phyloP scores from a whole-genome alignment of 2,797 vertebrate genomes.

The Girardinus metallicus region DNA sequence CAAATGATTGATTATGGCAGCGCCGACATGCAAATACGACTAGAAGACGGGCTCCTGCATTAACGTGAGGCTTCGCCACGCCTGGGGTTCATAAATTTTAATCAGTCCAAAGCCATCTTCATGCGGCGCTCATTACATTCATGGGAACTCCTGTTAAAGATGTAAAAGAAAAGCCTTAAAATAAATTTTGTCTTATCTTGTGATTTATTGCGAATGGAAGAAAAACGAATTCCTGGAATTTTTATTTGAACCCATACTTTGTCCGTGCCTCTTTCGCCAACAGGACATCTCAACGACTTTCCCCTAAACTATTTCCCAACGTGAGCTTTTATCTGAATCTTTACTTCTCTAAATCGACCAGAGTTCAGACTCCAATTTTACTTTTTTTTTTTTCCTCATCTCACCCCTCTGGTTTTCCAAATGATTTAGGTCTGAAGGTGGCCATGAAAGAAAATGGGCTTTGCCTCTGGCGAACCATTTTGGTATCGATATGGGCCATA shows the following conservation, averaged over 20 bases:
- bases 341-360: background rate
- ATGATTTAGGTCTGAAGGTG: background rate
- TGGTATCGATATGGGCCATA: background rate
- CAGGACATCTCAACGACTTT: background rate
- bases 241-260: background rate
- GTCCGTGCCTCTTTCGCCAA: background rate
- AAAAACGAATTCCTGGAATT: background rate
- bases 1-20: slow-evolving; percentile 7
- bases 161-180: background rate
- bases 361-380: background rate
- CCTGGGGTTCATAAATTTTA: background rate
- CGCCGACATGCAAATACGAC: background rate
- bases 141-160: background rate
- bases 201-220: background rate
- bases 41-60: background rate
- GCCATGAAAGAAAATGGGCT: background rate
- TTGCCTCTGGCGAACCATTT: background rate
- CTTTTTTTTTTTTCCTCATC: background rate
- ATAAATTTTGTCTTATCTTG: background rate
- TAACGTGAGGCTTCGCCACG: background rate
- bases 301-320: background rate
- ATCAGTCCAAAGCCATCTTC: background rate
- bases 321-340: background rate
- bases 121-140: background rate
- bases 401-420: background rate